Conservation (phyloP, 2,888 invertebrate genomes). For the Cyclophora albipunctata region DNA sequence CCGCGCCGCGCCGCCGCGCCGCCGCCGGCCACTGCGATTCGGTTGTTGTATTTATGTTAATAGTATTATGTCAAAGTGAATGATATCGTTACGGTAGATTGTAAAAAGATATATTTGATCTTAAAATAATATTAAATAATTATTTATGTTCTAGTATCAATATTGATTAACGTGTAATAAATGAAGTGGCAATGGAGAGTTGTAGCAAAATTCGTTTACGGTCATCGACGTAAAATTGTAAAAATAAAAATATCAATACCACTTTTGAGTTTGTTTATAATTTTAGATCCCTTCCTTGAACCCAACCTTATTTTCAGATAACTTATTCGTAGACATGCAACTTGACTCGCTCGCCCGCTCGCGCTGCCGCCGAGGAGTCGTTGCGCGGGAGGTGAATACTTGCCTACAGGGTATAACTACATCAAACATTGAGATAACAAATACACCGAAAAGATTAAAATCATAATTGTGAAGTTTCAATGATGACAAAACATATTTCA, state of each 20-base stretch:
- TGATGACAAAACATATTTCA: too few species aligned
- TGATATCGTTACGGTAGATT: conserved; percentile 73
- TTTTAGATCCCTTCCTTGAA: too few species aligned
- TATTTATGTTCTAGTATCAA: conserved; percentile 75
- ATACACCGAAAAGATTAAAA: too few species aligned
- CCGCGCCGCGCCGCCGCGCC: not conserved
- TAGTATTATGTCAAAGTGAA: conserved; percentile 73
- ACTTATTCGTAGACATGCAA: too few species aligned
- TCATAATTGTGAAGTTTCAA: too few species aligned
- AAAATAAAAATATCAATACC: conserved; percentile 72
- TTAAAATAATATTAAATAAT: conserved; percentile 71
- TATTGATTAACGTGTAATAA: conserved; percentile 64
- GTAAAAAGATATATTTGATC: conserved; percentile 75
- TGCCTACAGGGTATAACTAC: too few species aligned
- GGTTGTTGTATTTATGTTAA: conserved; percentile 72
- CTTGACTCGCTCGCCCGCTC: too few species aligned
- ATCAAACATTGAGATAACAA: too few species aligned
- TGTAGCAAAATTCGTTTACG: conserved; percentile 74
- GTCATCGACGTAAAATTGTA: conserved; percentile 71
- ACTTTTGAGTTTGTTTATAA: conserved; percentile 4
- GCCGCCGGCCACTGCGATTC: conserved; percentile 26
- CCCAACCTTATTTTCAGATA: too few species aligned
- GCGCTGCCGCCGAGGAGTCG: too few species aligned
- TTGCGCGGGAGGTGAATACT: too few species aligned
- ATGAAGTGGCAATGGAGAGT: conserved; percentile 61